Percentiles rank a stretch among this genome's conserved stretches.
Conservation (phyloP, 2,888 invertebrate genomes). For the Caenorhabditis panamensis region DNA sequence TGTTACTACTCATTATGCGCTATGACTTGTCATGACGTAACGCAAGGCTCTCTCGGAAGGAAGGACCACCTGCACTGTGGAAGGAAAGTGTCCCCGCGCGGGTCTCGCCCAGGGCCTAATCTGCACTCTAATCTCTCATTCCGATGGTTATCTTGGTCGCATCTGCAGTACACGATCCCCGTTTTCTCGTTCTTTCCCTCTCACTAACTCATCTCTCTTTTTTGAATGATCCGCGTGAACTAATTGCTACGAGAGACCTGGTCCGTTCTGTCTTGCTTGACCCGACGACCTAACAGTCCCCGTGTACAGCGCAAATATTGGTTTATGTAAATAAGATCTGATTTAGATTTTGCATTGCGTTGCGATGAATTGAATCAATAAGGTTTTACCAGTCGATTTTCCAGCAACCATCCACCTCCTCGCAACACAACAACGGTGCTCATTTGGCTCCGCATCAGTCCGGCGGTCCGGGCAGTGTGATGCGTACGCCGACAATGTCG, state of each 20-base stretch:
- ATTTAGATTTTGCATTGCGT: not conserved
- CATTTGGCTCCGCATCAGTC: not conserved
- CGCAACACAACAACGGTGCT: slow-evolving; percentile 4
- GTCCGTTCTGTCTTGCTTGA: not conserved
- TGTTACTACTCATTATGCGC: slow-evolving; percentile 6
- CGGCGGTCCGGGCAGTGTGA: not conserved
- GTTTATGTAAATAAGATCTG: slow-evolving; percentile 7
- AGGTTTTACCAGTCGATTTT: not conserved
- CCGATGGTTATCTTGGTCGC: slow-evolving; percentile 28
- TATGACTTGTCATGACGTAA: too few species aligned
- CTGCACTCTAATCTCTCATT: slow-evolving; percentile 43
- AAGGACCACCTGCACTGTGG: slow-evolving; percentile 5
- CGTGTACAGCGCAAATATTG: slow-evolving; percentile 13
- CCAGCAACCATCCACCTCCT: slow-evolving; percentile 32
- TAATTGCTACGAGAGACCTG: not conserved
- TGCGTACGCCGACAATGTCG: slow-evolving; percentile 12
- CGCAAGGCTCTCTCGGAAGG: not conserved
- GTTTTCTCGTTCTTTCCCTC: slow-evolving; percentile 7
- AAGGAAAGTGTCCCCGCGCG: slow-evolving; percentile 1
- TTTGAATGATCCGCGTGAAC: not conserved
- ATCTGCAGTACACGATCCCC: slow-evolving; percentile 5
- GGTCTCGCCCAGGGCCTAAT: slow-evolving; percentile 9
- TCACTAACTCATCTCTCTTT: slow-evolving; percentile 4
- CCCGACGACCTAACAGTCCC: not conserved
- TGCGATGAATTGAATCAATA: too few species aligned